Percentiles rank a stretch among this genome's conserved stretches.
phyloP scores from a whole-genome alignment of 2,888 invertebrate species.

The Amiota mariae region DNA sequence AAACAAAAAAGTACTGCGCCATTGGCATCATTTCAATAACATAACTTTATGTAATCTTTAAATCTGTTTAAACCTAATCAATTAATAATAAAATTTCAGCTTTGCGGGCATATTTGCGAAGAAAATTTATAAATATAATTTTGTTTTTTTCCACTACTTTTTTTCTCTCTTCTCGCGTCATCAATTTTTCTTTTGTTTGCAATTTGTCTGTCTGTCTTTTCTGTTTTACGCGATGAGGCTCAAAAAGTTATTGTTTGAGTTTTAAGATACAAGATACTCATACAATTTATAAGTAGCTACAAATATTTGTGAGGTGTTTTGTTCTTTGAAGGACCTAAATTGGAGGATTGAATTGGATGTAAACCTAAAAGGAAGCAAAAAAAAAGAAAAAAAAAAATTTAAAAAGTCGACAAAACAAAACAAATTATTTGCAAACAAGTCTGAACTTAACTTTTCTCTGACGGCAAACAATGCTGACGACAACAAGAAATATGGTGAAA shows the following conservation, averaged over 20 bases:
- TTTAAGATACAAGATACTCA: conserved; percentile 14
- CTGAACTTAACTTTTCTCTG: conserved; percentile 50
- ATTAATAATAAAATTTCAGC: conserved; percentile 58
- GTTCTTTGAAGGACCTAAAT: not conserved
- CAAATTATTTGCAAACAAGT: conserved; percentile 67
- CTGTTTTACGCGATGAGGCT: not conserved
- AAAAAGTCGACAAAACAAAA: conserved; percentile 65
- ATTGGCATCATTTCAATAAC: not conserved
- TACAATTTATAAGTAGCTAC: conserved; percentile 8
- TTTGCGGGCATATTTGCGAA: conserved; percentile 12
- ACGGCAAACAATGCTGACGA: conserved; percentile 51
- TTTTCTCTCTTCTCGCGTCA: not conserved
- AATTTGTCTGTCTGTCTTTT: not conserved
- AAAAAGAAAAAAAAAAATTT: conserved; percentile 34
- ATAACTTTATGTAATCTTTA: conserved; percentile 46
- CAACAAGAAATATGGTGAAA: conserved; percentile 40
- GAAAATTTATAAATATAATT: conserved; percentile 6
- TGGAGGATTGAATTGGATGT: not conserved
- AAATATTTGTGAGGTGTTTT: conserved; percentile 20
- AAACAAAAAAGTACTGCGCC: not conserved
- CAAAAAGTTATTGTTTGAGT: conserved; percentile 17
- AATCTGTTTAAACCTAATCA: conserved; percentile 61
- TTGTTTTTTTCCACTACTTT: not conserved
- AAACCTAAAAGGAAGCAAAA: not conserved
- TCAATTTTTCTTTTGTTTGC: not conserved